Base-by-base conservation (phyloP, 2,888 invertebrate species). In the Geotrupes spiniger region DNA sequence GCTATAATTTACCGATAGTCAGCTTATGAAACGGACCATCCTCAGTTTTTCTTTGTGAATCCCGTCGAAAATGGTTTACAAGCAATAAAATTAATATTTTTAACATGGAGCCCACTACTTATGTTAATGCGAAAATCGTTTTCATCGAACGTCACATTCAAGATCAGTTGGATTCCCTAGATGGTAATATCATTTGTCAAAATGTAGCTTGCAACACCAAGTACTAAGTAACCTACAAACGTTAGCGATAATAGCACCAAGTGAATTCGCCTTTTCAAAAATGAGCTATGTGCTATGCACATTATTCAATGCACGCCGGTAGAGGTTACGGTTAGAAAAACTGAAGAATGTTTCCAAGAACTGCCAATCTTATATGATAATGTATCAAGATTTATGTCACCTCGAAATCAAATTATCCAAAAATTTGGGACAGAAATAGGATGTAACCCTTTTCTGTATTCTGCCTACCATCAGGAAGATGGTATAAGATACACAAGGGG, bases 241-340 rank as follows among this genome's bases (percentile, higher is more conserved):
- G 1, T 8, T 53, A 8, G 53, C 53, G 1, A 16, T 44, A n/a
- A 36, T 52, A 8, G 17, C 42, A 8, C 53, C 52, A 0, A 49
- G 48, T 31, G 49, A 47, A 12, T 49, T 53, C n/a, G 48, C 50
- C 9, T 51, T 29, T 9, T 29, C 51, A 6, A 27, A 53, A n/a
- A 55, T 46, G 39, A n/a, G n/a, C n/a, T 42, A 53, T 33, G 39
- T 42, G 2, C 40, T 48, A n/a, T 54, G 1, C 49, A 50, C 8
- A 48, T 54, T 9, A 53, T 53, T n/a, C 44, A 53, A 49, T 54
- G 49, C 12, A 39, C 39, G 9, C 42, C 52, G 5, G 38, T 51
- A 2, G 47, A 49, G 15, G 46, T 54, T 3, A 26, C 27, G 2
- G 9, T 52, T 2, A 26, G 52, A 8, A 47, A 40, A 36, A 42